Evolutionary conservation across 1,140 invertebrate genomes (phyloP), one percentile per base, ranked within the genome.

Genomic region (Stratiolaelaps scimitus): DNA sequence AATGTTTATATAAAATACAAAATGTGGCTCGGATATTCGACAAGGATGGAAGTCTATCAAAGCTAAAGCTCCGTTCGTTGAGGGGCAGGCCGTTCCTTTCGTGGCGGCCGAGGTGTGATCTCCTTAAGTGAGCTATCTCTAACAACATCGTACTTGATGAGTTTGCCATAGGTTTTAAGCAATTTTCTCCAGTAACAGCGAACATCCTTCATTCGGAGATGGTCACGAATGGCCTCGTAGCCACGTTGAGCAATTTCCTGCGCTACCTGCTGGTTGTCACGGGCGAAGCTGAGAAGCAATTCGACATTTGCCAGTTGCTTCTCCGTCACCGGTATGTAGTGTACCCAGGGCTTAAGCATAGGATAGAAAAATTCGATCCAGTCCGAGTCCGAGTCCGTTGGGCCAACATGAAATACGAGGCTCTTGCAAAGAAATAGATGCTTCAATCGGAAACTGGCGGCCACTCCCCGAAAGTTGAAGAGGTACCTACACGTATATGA

Each of bases 321-420:
- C n/a, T 80, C 77, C 60, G 67, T 70, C 0, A 98, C 82, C 6
- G 92, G 93, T 70, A 98, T 82, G 73, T 93, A 97, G 78, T 98
- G 93, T 53, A 93, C 82, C 93, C 93, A 97, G 2, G 92, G 92
- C 75, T 89, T 89, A 70, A 98, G 77, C 40, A 83, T 81, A 26
- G 83, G 80, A 74, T 98, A 97, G 75, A 95, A 98, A 78, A 97
- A 98, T 79, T 98, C 93, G 28, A 84, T 78, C 92, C 92, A 97
- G 69, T 94, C 88, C 71, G 90, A 80, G 15, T 60, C 2, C 6
- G 13, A 29, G 13, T 60, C 13, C 1, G 53, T 60, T 13, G 53
- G 53, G 0, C 91, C 92, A 19, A 95, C 90, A 77, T 98, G 92
- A 72, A 95, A 92, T 0, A 98, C 89, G n/a, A 96, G 74, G 0